Evolutionary conservation across 2,113 vertebrate genomes (phyloP).

Genomic region (Ursus arctos): DNA sequence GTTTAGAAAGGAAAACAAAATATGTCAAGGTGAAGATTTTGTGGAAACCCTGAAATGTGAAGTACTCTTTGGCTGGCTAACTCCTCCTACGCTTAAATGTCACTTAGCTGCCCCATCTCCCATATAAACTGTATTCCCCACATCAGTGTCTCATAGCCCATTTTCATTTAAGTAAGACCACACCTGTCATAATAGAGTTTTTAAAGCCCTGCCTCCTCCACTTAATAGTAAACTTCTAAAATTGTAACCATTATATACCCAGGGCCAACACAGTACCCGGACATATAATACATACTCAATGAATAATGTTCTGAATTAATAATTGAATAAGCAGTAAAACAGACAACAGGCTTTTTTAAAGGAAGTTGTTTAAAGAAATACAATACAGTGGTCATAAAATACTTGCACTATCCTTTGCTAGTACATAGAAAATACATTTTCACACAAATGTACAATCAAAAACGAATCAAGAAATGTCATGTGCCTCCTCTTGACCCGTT

Average conservation of each 20-base stretch:
- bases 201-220: neutral
- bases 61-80: neutral
- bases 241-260: neutral
- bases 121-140: neutral
- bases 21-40: conserved; percentile 32
- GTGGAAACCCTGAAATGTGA: neutral
- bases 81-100: neutral
- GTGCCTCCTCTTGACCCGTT: neutral
- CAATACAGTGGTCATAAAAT: neutral
- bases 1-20: conserved; percentile 44
- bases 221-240: conserved; percentile 3
- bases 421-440: neutral
- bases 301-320: conserved; percentile 4
- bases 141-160: neutral
- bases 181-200: conserved; percentile 1
- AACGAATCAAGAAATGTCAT: neutral
- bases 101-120: neutral
- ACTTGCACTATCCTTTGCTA: neutral
- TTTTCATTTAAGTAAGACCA: neutral
- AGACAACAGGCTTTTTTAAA: neutral
- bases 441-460: neutral
- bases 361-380: conserved; percentile 17
- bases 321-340: conserved; percentile 26
- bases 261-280: neutral
- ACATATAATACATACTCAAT: neutral